Conservation (phyloP, 1,140 invertebrate genomes). For the Drosophila simulans region DNA sequence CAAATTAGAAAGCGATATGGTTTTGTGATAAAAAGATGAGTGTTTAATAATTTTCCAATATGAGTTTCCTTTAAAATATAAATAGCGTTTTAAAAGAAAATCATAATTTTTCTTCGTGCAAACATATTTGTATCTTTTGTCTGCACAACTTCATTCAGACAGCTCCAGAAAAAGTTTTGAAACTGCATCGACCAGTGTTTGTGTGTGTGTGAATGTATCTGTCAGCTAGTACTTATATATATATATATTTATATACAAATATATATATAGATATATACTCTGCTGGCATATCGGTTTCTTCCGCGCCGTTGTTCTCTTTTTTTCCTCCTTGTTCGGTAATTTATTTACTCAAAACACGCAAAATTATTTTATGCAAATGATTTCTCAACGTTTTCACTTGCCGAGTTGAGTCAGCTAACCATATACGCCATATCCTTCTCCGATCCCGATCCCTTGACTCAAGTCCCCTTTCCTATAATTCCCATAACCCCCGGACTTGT, state of each 20-base stretch:
- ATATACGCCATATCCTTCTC: conserved; percentile 16
- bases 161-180: conserved; percentile 29
- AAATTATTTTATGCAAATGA: conserved; percentile 81
- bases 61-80: too few relatives aligned
- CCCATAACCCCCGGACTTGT: conserved; percentile 7
- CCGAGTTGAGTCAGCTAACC: conserved; percentile 51
- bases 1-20: too few relatives aligned
- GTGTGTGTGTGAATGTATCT: conserved; percentile 20
- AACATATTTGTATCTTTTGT: conserved; percentile 40
- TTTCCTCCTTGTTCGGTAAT: conserved; percentile 64
- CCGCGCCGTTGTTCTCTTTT: conserved; percentile 17
- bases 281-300: conserved; percentile 36
- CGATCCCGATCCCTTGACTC: neutral
- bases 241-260: conserved; percentile 2
- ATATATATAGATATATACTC: conserved; percentile 7
- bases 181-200: conserved; percentile 28
- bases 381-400: conserved; percentile 59
- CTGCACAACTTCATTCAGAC: conserved; percentile 31
- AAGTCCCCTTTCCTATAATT: neutral
- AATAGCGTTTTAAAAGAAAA: neutral
- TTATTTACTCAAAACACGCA: conserved; percentile 81
- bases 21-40: too few relatives aligned
- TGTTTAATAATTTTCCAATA: too few relatives aligned
- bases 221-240: conserved; percentile 20
- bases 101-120: conserved; percentile 7